Conservation (phyloP, 2,888 invertebrate species). For the Vannuccia rotundouncinata region DNA sequence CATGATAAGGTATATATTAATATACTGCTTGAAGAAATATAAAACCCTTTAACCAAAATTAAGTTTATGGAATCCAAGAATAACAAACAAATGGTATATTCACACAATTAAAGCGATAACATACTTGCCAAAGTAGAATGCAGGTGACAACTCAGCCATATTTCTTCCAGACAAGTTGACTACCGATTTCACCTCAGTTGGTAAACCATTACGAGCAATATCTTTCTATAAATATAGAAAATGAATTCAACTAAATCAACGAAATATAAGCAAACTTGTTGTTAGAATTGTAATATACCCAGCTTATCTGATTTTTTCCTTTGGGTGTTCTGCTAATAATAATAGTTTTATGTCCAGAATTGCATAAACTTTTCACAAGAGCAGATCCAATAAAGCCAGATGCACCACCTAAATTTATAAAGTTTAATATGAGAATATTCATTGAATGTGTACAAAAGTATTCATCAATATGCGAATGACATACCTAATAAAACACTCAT, state of each 20-base stretch:
- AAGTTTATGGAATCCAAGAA: background rate
- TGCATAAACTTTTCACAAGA: background rate
- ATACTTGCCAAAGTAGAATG: conserved; percentile 3
- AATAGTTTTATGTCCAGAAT: conserved; percentile 3
- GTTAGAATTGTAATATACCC: no score
- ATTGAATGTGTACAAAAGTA: no score
- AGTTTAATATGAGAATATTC: no score
- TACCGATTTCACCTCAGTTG: background rate
- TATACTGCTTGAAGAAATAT: background rate
- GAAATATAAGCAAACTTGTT: background rate
- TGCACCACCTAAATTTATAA: background rate
- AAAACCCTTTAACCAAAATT: background rate
- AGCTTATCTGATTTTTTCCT: conserved; percentile 4
- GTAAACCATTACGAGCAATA: background rate
- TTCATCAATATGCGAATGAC: no score
- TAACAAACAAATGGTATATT: background rate
- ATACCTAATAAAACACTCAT: no score
- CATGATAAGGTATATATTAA: no score
- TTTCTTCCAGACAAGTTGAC: background rate
- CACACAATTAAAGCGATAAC: background rate
- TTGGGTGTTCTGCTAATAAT: conserved; percentile 1
- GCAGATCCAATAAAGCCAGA: conserved; percentile 3
- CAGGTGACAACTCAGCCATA: background rate
- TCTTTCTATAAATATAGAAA: background rate
- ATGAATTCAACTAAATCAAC: background rate